Evolutionary conservation across 1,140 invertebrate species (phyloP).

Genomic region (Eciton burchellii): DNA sequence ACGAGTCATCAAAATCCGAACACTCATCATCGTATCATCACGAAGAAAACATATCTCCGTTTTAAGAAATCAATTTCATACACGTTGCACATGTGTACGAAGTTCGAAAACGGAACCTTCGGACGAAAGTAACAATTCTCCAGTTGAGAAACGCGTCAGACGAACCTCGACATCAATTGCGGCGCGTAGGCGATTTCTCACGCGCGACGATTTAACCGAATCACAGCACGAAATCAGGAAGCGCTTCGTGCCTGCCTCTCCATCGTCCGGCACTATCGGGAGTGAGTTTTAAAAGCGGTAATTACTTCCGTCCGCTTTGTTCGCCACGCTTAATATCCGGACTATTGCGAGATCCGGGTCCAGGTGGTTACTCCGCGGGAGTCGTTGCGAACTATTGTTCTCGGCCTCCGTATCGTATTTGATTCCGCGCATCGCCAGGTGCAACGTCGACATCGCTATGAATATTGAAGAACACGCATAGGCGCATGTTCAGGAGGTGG

Average conservation of each 20-base stretch:
- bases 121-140: not conserved
- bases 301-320: slow-evolving; percentile 81
- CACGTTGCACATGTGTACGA: not conserved
- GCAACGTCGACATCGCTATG: slow-evolving; percentile 42
- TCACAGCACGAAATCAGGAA: slow-evolving; percentile 64
- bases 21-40: too few relatives aligned
- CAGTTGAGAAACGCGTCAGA: not conserved
- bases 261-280: slow-evolving; percentile 57
- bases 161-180: slow-evolving; percentile 5
- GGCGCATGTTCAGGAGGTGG: not conserved
- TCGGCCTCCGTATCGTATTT: slow-evolving; percentile 57
- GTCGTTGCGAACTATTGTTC: slow-evolving; percentile 73
- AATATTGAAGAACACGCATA: not conserved
- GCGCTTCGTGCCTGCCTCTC: slow-evolving; percentile 24
- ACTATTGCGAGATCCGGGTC: slow-evolving; percentile 57
- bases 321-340: slow-evolving; percentile 79
- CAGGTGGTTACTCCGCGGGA: slow-evolving; percentile 76
- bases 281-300: slow-evolving; percentile 73
- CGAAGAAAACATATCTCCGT: not conserved
- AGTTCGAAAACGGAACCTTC: not conserved
- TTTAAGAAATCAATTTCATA: not conserved
- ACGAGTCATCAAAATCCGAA: too few relatives aligned
- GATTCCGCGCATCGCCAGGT: slow-evolving; percentile 77
- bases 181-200: slow-evolving; percentile 24
- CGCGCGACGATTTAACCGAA: slow-evolving; percentile 52